A percentile compares a stretch with the other conserved stretches of the same genome.
Evolutionary conservation across 2,888 invertebrate genomes (phyloP).

Genomic region (Morpho achilles): DNA sequence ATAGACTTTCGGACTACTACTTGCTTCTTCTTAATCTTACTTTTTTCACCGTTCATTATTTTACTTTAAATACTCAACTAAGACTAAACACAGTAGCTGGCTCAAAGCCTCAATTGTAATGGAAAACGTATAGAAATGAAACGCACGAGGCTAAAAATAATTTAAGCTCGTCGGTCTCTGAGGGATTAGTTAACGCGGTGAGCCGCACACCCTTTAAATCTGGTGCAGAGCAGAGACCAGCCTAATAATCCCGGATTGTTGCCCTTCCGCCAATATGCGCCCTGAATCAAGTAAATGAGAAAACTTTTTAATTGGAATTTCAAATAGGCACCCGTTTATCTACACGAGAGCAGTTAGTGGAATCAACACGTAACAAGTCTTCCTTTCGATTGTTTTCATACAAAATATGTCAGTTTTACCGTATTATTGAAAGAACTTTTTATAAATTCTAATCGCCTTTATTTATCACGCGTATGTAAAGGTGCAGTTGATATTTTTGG

Average conservation of each 20-base stretch:
- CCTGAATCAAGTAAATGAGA: slow-evolving; percentile 78
- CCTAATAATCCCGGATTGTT: slow-evolving; percentile 75
- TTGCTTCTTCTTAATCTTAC: no score
- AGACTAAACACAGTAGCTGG: no score
- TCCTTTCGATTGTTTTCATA: slow-evolving; percentile 11
- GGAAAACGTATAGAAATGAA: slow-evolving; percentile 10
- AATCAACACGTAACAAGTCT: slow-evolving; percentile 33
- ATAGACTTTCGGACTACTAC: no score
- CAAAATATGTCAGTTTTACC: neutral
- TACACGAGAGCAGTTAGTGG: slow-evolving; percentile 66
- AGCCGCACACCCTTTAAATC: slow-evolving; percentile 64
- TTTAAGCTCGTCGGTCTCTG: slow-evolving; percentile 53
- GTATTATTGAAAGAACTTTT: neutral
- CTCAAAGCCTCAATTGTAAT: neutral
- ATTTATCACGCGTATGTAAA: neutral
- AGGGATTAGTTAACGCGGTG: slow-evolving; percentile 66
- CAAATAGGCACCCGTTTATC: slow-evolving; percentile 74
- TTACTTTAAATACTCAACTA: no score
- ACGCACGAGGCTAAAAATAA: slow-evolving; percentile 41
- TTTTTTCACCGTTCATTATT: no score
- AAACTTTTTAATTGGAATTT: slow-evolving; percentile 79
- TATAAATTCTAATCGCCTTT: neutral
- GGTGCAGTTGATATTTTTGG: no score
- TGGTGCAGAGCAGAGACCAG: slow-evolving; percentile 61
- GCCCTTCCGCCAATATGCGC: slow-evolving; percentile 71